phyloP scores from a whole-genome alignment of 2,113 vertebrate species.

The Ploceus nigricollis region DNA sequence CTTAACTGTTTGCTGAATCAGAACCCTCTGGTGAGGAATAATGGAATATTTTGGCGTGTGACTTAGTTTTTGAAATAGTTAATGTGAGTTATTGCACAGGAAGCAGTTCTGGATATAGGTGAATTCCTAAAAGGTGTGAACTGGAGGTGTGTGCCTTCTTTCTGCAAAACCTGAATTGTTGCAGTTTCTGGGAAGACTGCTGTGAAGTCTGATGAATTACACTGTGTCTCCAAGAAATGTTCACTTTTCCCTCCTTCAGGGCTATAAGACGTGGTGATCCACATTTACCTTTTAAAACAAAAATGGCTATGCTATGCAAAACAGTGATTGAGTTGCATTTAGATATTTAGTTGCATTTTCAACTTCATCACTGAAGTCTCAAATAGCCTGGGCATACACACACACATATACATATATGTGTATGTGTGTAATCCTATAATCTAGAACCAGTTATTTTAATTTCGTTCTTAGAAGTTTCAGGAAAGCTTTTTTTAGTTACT shows the following conservation, averaged over 20 bases:
- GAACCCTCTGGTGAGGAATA: background rate
- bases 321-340: background rate
- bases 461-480: background rate
- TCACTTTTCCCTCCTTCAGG: accelerated
- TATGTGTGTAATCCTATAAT: background rate
- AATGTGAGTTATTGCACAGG: accelerated
- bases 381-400: background rate
- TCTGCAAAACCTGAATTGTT: background rate
- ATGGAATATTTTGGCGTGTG: background rate
- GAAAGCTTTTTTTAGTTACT: background rate
- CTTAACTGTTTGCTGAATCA: background rate
- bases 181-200: background rate
- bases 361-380: background rate
- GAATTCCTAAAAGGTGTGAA: background rate
- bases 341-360: background rate
- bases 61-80: background rate
- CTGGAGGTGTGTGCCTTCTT: background rate
- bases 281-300: background rate
- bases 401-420: accelerated
- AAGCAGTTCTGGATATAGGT: background rate
- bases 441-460: background rate
- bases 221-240: background rate
- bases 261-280: background rate
- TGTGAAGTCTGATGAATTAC: background rate
- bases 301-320: background rate